Evolutionary conservation across 92 coral and sea anemone genomes (phyloP).

Genomic region (Porites evermanni): DNA sequence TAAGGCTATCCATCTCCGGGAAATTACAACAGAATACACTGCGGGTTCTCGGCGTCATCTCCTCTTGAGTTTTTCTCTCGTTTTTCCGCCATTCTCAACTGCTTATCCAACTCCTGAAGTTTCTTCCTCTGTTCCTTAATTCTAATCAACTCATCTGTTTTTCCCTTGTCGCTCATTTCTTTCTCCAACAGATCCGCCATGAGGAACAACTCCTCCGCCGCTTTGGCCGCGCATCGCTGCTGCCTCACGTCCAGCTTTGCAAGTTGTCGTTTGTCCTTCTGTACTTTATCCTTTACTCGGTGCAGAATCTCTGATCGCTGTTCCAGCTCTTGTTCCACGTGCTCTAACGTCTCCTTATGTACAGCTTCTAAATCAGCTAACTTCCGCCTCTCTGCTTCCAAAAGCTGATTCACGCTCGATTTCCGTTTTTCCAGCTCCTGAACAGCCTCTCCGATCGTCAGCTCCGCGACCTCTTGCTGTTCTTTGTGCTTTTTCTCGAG

Average conservation of each 20-base stretch:
- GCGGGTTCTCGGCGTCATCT: slow-evolving; percentile 85
- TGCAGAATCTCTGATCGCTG: slow-evolving; percentile 92
- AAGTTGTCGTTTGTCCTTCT: slow-evolving; percentile 92
- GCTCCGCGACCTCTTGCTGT: slow-evolving; percentile 95
- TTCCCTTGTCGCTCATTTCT: slow-evolving; percentile 98
- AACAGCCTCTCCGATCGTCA: slow-evolving; percentile 96
- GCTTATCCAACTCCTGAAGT: slow-evolving; percentile 93
- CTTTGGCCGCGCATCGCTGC: slow-evolving; percentile 95
- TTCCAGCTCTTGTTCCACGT: slow-evolving; percentile 89
- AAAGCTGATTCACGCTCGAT: slow-evolving; percentile 80
- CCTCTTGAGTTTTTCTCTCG: slow-evolving; percentile 83
- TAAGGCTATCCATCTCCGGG: neutral
- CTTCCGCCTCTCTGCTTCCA: slow-evolving; percentile 87
- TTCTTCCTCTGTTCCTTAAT: slow-evolving; percentile 95
- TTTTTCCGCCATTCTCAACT: slow-evolving; percentile 91
- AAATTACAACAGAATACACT: slow-evolving; percentile 79
- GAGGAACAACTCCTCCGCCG: slow-evolving; percentile 95
- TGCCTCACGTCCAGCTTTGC: slow-evolving; percentile 96
- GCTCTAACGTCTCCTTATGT: slow-evolving; percentile 96
- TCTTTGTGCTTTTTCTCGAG: slow-evolving; percentile 98
- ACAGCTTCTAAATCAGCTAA: slow-evolving; percentile 90
- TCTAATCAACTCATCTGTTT: slow-evolving; percentile 89
- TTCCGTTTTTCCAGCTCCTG: slow-evolving; percentile 94
- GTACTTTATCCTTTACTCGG: slow-evolving; percentile 94
- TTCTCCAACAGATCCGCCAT: slow-evolving; percentile 98